These are phyloP conservation scores for Conus ventricosus DNA, from an alignment of 1,140 invertebrate genomes.

Conservation along the genomic window DNA sequence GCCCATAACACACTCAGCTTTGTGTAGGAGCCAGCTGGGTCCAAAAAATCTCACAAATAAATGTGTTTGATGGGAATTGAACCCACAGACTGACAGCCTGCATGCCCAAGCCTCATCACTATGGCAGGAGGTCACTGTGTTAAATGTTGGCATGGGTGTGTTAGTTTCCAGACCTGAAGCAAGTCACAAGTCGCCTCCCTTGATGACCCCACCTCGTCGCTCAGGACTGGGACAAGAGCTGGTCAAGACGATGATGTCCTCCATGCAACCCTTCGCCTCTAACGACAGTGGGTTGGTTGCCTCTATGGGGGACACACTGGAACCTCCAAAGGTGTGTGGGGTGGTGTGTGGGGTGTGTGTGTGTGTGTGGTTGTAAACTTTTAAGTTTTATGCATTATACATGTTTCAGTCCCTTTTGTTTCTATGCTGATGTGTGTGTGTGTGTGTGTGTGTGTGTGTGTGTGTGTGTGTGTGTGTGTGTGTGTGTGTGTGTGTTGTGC, in stretches of 20 bases:
- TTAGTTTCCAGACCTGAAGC: not conserved
- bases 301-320: conserved; percentile 43
- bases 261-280: not conserved
- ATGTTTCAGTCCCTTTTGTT: not conserved
- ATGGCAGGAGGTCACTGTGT: not conserved
- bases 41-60: too few relatives aligned
- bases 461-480: conserved; percentile 28
- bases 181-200: not conserved
- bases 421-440: not conserved
- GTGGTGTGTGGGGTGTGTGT: not conserved
- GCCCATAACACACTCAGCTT: too few relatives aligned
- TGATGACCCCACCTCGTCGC: conserved; percentile 27
- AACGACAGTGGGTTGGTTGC: conserved; percentile 38
- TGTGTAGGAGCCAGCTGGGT: too few relatives aligned
- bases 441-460: conserved; percentile 9
- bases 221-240: conserved; percentile 13
- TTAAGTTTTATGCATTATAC: not conserved
- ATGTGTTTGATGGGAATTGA: too few relatives aligned
- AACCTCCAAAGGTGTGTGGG: conserved; percentile 22
- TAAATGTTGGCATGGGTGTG: not conserved
- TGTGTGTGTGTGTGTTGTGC: not conserved
- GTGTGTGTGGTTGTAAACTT: not conserved
- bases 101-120: not conserved
- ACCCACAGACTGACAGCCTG: too few relatives aligned
- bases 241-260: conserved; percentile 24